A percentile compares a stretch with the other conserved stretches of the same genome.
These are phyloP conservation scores for Hyles vespertilio DNA, from an alignment of 1,140 invertebrate genomes.

Conservation along the genomic window DNA sequence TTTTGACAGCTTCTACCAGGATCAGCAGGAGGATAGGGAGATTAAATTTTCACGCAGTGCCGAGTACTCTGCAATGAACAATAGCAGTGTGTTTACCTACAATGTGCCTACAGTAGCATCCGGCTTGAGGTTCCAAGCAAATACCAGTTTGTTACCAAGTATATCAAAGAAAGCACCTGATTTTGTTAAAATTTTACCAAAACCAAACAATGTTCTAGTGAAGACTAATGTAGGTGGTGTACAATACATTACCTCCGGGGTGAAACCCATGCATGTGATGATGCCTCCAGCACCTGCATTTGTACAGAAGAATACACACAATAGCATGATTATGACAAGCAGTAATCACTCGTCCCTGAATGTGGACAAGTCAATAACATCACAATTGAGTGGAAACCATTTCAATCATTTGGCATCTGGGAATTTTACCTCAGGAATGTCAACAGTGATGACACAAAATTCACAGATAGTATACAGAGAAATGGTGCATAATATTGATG, in stretches of 20 bases:
- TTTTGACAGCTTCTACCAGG: constrained; percentile 54
- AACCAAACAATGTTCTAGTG: constrained; percentile 56
- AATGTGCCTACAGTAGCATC: constrained; percentile 40
- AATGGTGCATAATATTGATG: constrained; percentile 63
- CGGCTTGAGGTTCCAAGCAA: constrained; percentile 32
- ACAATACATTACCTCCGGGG: constrained; percentile 55
- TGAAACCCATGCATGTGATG: constrained; percentile 62
- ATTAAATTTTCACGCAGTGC: constrained; percentile 64
- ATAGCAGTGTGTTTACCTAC: constrained; percentile 44
- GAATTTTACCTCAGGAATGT: constrained; percentile 44
- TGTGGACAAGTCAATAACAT: constrained; percentile 39
- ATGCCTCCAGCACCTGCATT: constrained; percentile 57
- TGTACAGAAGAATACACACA: constrained; percentile 64
- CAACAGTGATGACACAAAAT: constrained; percentile 64
- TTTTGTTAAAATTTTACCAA: constrained; percentile 55
- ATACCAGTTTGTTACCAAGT: constrained; percentile 33
- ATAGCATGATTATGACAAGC: constrained; percentile 55
- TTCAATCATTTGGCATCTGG: constrained; percentile 47
- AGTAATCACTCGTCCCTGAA: constrained; percentile 33
- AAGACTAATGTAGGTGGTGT: constrained; percentile 57
- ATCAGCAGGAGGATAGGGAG: constrained; percentile 56
- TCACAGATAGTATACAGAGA: constrained; percentile 70
- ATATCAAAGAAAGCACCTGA: constrained; percentile 26
- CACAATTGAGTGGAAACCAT: constrained; percentile 33
- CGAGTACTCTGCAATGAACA: constrained; percentile 54